Conservation (phyloP, 2,888 invertebrate species). For the Petrophora chlorosata region DNA sequence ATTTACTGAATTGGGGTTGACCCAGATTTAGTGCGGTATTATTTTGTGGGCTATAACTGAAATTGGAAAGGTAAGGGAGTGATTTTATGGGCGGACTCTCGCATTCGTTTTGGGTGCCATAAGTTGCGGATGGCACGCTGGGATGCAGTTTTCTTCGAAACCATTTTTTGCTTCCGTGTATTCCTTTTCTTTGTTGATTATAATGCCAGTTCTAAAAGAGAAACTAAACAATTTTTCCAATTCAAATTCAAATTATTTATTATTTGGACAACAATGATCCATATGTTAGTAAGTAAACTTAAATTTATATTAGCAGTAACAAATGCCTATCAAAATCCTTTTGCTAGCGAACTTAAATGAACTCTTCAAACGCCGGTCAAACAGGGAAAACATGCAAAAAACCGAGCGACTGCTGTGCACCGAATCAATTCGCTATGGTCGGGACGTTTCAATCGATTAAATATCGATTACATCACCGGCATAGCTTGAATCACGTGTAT, state of each 20-base stretch:
- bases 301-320: too few relatives aligned
- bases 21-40: slow-evolving; percentile 17
- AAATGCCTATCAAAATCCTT: too few relatives aligned
- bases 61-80: slow-evolving; percentile 10
- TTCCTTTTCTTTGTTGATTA: too few relatives aligned
- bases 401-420: slow-evolving; percentile 42
- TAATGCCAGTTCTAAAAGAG: too few relatives aligned
- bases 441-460: slow-evolving; percentile 56
- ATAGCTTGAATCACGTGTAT: slow-evolving; percentile 40
- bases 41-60: slow-evolving; percentile 15
- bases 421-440: slow-evolving; percentile 61
- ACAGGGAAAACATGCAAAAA: slow-evolving; percentile 51
- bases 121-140: not conserved
- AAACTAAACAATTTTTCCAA: too few relatives aligned
- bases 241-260: too few relatives aligned
- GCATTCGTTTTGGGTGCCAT: not conserved
- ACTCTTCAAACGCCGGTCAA: slow-evolving; percentile 52
- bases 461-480: slow-evolving; percentile 56
- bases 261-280: too few relatives aligned
- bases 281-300: too few relatives aligned
- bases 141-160: slow-evolving; percentile 7
- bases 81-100: not conserved
- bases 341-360: slow-evolving; percentile 46
- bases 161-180: not conserved
- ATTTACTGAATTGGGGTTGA: slow-evolving; percentile 18